Evolutionary conservation across 2,797 vertebrate species (phyloP).

Genomic region (Lacerta bilineata): DNA sequence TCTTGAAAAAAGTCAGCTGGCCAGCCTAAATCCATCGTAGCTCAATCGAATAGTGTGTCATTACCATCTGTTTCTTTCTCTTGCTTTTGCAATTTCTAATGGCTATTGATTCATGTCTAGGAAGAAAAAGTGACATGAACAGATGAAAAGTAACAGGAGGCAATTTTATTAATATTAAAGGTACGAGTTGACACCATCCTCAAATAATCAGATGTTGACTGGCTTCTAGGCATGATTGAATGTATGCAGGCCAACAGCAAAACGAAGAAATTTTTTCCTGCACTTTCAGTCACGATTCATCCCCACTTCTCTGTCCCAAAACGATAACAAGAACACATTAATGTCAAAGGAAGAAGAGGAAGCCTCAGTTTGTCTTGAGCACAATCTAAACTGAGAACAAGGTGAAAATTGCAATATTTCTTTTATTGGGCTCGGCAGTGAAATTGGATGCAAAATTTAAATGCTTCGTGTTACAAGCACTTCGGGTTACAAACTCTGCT

Average conservation of each 20-base stretch:
- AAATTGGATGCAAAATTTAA: slow-evolving; percentile 7
- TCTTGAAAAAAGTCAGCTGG: slow-evolving; percentile 19
- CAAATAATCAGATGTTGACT: slow-evolving; percentile 21
- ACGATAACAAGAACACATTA: not conserved
- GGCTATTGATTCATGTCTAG: slow-evolving; percentile 17
- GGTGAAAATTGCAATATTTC: not conserved
- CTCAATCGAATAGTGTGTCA: not conserved
- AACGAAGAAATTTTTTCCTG: not conserved
- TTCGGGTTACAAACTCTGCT: too few species aligned
- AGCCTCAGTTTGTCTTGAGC: not conserved
- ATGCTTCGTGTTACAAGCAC: too few species aligned
- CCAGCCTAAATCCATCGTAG: slow-evolving; percentile 8
- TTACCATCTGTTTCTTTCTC: slow-evolving; percentile 37
- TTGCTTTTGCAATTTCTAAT: slow-evolving; percentile 56
- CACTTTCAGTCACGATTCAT: not conserved
- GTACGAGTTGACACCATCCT: slow-evolving; percentile 1
- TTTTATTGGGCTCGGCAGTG: not conserved
- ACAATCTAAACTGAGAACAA: not conserved
- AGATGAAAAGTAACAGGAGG: slow-evolving; percentile 33
- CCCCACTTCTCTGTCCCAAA: not conserved
- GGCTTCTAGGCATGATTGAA: slow-evolving; percentile 5
- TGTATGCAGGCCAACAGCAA: not conserved
- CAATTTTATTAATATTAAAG: slow-evolving; percentile 33
- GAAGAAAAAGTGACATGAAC: slow-evolving; percentile 24
- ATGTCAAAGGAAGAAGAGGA: not conserved